Percentiles rank a stretch among this genome's conserved stretches.
Conservation (phyloP, 2,888 invertebrate species). For the Acleris sparsana region DNA sequence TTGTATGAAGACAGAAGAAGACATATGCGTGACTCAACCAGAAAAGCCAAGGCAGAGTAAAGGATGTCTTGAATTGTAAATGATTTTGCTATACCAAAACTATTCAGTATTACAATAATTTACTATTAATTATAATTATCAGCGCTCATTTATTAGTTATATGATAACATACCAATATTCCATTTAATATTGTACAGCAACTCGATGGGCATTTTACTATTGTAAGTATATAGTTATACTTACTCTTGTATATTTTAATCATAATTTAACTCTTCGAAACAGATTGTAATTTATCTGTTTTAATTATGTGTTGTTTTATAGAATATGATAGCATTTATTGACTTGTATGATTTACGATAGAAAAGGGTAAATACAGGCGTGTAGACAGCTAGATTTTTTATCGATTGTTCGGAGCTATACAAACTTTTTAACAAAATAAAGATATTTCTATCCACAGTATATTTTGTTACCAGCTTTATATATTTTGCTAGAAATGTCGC, state of each 20-base stretch:
- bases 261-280: background rate
- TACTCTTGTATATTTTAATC: background rate
- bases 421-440: background rate
- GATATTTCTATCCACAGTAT: constrained; percentile 13
- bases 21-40: no score
- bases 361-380: constrained; percentile 12
- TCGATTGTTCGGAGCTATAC: no score
- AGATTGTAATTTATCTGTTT: background rate
- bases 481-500: constrained; percentile 25
- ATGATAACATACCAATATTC: constrained; percentile 41
- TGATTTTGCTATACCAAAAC: constrained; percentile 1
- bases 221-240: constrained; percentile 16
- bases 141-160: constrained; percentile 6
- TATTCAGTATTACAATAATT: constrained; percentile 18
- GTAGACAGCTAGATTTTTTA: background rate
- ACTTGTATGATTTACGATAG: background rate
- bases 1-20: no score
- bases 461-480: constrained; percentile 30
- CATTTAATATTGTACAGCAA: constrained; percentile 41
- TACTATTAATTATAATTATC: background rate
- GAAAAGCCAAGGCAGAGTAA: no score
- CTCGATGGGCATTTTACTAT: constrained; percentile 14
- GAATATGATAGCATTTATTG: background rate
- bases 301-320: background rate
- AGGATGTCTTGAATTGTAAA: no score